Conservation (phyloP, 2,797 vertebrate species). For the Sitta carolinensis region DNA sequence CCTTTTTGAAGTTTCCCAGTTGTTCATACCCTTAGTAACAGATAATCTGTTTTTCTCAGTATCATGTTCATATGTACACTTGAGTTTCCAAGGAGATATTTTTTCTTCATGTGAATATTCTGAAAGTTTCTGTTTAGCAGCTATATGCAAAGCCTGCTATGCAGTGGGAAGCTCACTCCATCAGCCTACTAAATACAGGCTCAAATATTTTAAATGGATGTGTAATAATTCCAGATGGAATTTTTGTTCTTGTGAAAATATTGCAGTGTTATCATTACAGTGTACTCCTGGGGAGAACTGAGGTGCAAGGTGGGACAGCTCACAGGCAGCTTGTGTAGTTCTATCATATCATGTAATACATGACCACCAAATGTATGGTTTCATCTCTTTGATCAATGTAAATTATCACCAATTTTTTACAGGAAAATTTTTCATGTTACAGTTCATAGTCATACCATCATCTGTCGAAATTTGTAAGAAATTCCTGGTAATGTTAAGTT, state of each 20-base stretch:
- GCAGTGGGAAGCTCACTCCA: neutral
- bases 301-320: neutral
- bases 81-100: neutral
- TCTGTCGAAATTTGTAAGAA: neutral
- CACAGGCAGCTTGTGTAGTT: neutral
- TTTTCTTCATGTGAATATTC: neutral
- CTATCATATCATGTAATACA: neutral
- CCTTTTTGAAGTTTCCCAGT: neutral
- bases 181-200: neutral
- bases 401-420: no score
- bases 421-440: neutral
- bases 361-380: neutral
- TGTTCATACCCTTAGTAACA: neutral
- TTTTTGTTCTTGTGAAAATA: neutral
- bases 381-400: neutral
- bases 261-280: rapidly evolving
- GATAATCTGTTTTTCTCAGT: neutral
- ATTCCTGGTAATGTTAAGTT: neutral
- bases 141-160: neutral
- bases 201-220: neutral
- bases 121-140: neutral
- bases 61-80: rapidly evolving
- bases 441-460: rapidly evolving
- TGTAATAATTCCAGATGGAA: neutral
- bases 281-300: neutral